A percentile compares a stretch with the other conserved stretches of the same genome.
Evolutionary conservation across 2,113 vertebrate species (phyloP).

Genomic region (Laticauda laticaudata): DNA sequence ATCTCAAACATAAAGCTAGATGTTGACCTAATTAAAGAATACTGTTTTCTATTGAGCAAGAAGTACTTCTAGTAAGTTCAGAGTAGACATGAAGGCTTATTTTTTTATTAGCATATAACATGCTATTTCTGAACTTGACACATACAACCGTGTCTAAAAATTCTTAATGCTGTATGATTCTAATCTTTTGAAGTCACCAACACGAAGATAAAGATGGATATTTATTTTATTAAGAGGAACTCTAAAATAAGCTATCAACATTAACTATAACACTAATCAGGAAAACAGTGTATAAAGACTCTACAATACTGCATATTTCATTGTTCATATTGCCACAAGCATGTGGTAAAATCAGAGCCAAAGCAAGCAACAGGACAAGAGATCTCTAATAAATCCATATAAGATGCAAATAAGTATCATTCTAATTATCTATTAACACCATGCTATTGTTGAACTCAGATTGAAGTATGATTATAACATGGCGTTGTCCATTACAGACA

Average conservation of each 20-base stretch:
- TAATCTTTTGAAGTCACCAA: not conserved
- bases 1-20: not conserved
- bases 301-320: not conserved
- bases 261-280: not conserved
- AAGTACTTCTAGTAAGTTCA: not conserved
- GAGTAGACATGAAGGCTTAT: not conserved
- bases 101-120: not conserved
- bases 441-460: not conserved
- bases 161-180: not conserved
- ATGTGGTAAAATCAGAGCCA: not conserved
- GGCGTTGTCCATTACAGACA: not conserved
- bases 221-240: not conserved
- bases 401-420: not conserved
- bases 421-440: not conserved
- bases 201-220: not conserved
- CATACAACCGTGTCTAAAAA: not conserved
- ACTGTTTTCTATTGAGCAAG: not conserved
- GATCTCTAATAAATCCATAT: not conserved
- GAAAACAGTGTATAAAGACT: not conserved
- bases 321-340: not conserved
- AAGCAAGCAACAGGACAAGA: not conserved
- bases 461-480: not conserved
- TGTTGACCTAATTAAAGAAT: not conserved
- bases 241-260: not conserved
- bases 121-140: not conserved